Base-by-base conservation (phyloP, 2,113 vertebrate species). In the Callionymus lyra region DNA sequence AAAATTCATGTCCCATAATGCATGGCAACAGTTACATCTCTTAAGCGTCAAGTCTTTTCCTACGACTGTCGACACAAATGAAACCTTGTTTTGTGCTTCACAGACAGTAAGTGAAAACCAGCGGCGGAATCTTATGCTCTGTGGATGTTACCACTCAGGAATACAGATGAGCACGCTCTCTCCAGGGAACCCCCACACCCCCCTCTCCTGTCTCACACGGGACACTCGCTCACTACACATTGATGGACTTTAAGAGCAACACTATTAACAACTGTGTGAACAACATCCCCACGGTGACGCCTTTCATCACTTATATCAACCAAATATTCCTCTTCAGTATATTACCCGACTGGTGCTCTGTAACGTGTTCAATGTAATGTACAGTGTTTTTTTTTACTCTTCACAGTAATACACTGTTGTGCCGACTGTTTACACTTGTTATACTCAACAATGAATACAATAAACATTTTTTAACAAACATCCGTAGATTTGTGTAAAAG, bases 101-200 rank as follows among this genome's bases (percentile, higher is more conserved):
- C 78, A 69, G 62, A 50, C 63, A 61, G 56, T 79, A 63, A 82
- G 34, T 19, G 51, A 53, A 54, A 14, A 15, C 66, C 21, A 27
- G 21, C 21, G 4, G 21, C 21, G 4, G 8, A 27, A 34, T 34
- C 41, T 19, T 36, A 19, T 9, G 1, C 38, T 53, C 55, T 17
- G 44, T 47, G 48, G 14, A 47, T 42, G 53, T 48, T 16, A 37
- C 37, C n/a, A 4, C 34, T 76, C 73, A 74, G 73, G 73, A 68
- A 63, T 64, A 55, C 37, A 61, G 27, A 59, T 32, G 43, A 65
- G 36, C 51, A 1, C 41, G 38, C 31, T 41, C 13, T 38, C 31
- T 59, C 31, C 43, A 17, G 15, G 21, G 39, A 42, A 37, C 10
- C 34, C 35, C n/a, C n/a, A 16, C 34, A 50, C 19, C 21, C 8